Evolutionary conservation across 2,113 vertebrate genomes (phyloP), one percentile per base, ranked within the genome.

Genomic region (Speoplatyrhinus poulsoni): DNA sequence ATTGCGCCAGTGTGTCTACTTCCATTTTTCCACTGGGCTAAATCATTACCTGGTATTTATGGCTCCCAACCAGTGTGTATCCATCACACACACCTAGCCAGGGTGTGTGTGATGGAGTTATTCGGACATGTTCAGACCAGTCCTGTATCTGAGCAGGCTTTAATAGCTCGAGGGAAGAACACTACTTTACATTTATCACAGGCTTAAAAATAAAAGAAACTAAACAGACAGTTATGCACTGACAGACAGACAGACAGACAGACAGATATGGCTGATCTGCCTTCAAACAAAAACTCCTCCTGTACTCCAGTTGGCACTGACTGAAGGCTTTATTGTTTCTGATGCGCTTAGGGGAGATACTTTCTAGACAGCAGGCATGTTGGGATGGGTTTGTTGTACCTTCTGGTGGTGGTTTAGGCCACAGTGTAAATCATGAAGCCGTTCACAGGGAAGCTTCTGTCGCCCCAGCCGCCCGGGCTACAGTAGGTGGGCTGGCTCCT

Each of bases 21-120:
- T 59, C 12, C 33, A 7, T 67, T 53, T 60, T 66, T 79, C 71
- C 61, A 33, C 60, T 77, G 64, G 72, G 73, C 74, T 78, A 81
- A 70, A 80, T 64, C 77, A 79, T 71, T 72, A 69, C 74, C 67
- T 82, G 85, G 79, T 87, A 86, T 90, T 87, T 87, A 83, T 79
- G 75, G 79, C 74, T 59, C 26, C 55, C 76, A 70, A 62, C 72
- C 72, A 82, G 58, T 83, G 71, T 78, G 76, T 83, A 71, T 76
- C 73, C 71, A 26, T 79, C 58, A 79, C 84, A 63, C 50, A 15
- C 4, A 41, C 9, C 17, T 58, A 32, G 61, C 16, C 16, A 32
- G 41, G 41, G 61, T 54, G 62, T 60, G 73, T 65, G 70, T 46
- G 32, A 26, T 47, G 1, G 32, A 32, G 57, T 46, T 50, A 82